phyloP scores from a whole-genome alignment of 2,888 invertebrate genomes.

The Mesodorylaimus sp. region DNA sequence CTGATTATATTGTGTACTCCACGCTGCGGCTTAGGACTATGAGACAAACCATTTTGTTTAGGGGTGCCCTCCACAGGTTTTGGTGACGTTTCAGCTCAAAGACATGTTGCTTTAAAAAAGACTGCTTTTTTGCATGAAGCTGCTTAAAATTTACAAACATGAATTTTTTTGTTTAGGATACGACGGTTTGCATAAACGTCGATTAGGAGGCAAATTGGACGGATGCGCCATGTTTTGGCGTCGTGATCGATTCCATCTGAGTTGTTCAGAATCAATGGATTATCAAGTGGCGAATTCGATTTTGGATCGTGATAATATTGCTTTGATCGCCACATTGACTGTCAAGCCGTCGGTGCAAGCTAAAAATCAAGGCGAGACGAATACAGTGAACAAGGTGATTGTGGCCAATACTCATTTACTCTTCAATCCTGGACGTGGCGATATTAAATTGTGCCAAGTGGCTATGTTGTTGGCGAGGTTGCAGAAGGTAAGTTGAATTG shows the following conservation, averaged over 20 bases:
- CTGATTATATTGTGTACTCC: too few species aligned
- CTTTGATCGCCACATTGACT: slow-evolving; percentile 22
- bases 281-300: slow-evolving; percentile 43
- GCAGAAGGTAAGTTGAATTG: slow-evolving; percentile 44
- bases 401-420: slow-evolving; percentile 83
- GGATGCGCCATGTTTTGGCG: slow-evolving; percentile 78
- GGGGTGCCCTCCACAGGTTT: too few species aligned
- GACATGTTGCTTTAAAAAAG: too few species aligned
- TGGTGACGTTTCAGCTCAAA: too few species aligned
- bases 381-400: slow-evolving; percentile 36
- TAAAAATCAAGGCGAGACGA: not conserved
- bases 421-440: slow-evolving; percentile 71
- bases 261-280: slow-evolving; percentile 51
- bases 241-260: slow-evolving; percentile 45
- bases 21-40: not conserved
- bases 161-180: slow-evolving; percentile 46
- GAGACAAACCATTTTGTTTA: not conserved
- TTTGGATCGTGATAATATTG: slow-evolving; percentile 70
- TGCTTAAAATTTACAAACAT: too few species aligned
- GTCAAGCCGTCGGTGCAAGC: slow-evolving; percentile 10
- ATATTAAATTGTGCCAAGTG: slow-evolving; percentile 70
- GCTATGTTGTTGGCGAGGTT: slow-evolving; percentile 65
- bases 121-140: too few species aligned
- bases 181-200: slow-evolving; percentile 55
- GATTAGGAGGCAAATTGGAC: slow-evolving; percentile 58